These are phyloP conservation scores for Amphiprion percula DNA, from an alignment of 2,113 vertebrate genomes.

Conservation along the genomic window DNA sequence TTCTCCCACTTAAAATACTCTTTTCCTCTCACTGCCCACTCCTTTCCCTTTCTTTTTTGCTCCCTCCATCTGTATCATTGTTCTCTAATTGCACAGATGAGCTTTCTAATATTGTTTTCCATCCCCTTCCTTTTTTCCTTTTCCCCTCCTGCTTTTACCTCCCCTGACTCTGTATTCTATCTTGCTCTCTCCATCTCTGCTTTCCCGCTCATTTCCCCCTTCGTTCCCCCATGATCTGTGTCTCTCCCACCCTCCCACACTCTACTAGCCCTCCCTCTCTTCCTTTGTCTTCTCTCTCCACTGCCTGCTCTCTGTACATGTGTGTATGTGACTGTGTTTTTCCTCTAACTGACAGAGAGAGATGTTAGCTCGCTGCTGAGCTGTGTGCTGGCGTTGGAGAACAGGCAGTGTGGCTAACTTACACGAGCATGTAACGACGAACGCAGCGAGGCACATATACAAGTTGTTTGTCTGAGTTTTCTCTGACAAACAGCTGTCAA, in stretches of 20 bases:
- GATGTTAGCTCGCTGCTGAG: slow-evolving; percentile 50
- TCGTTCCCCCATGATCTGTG: slow-evolving; percentile 36
- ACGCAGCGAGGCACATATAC: slow-evolving; percentile 28
- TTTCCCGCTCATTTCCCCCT: slow-evolving; percentile 74
- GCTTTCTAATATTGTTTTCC: slow-evolving; percentile 33
- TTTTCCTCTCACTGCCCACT: slow-evolving; percentile 13
- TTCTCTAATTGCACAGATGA: slow-evolving; percentile 31
- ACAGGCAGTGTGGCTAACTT: slow-evolving; percentile 34
- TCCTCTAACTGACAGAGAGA: slow-evolving; percentile 57
- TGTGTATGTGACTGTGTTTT: slow-evolving; percentile 39
- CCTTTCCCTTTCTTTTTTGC: slow-evolving; percentile 11
- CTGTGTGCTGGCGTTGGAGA: slow-evolving; percentile 29
- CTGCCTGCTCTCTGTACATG: slow-evolving; percentile 50
- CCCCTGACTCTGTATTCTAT: slow-evolving; percentile 51
- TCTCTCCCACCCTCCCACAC: slow-evolving; percentile 47
- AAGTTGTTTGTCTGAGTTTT: slow-evolving; percentile 35
- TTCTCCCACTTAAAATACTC: neutral
- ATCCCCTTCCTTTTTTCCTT: slow-evolving; percentile 14
- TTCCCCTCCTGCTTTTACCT: slow-evolving; percentile 45
- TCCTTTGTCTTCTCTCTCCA: slow-evolving; percentile 73
- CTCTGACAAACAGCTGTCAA: slow-evolving; percentile 30
- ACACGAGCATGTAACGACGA: slow-evolving; percentile 30
- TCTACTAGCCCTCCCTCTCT: slow-evolving; percentile 59
- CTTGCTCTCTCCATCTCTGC: slow-evolving; percentile 65
- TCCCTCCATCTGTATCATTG: slow-evolving; percentile 26